Evolutionary conservation across 2,113 vertebrate genomes (phyloP), one percentile per base, ranked within the genome.

Genomic region (Cyanoliseus patagonus): DNA sequence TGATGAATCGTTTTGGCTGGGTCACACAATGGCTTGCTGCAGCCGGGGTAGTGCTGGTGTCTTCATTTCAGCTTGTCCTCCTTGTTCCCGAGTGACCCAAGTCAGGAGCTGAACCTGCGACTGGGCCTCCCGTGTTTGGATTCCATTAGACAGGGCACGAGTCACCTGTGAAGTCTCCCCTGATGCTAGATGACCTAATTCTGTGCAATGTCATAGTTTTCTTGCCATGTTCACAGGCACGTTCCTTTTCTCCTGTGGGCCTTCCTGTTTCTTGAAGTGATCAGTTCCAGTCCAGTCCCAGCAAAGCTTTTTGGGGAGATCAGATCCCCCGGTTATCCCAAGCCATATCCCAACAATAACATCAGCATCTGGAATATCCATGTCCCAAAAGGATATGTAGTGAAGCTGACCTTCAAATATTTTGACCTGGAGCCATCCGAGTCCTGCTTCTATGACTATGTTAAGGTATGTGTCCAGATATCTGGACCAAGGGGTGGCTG

Each of bases 401-500:
- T 99, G 84, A 98, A 98, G 86, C 98, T 99, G 31, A 97, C 97
- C 79, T 99, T 99, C 98, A 97, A 97, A 66, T 98, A 98, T 69
- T 98, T 99, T 97, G 99, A 99, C 83, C 94, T 99, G 61, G 99
- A 99, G 86, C 98, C 98, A 5, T 99, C 99, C 2, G 94, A 90
- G 46, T 96, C 96, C 95, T 99, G 99, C 91, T 96, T 96, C 88
- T 99, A 99, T 74, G 99, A 99, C 94, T 98, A 98, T 66, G 98
- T 99, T 64, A 98, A 98, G 98, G 99, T 99, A 97, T 11, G 97
- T 83, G 28, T 59, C 4, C 4, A 42, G 51, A 47, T 46, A 25
- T 9, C 9, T 23, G 49, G 42, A 52, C 70, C 55, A 24, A 17
- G 27, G 37, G 33, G 31, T 17, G 18, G 14, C 68, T 55, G 8